Evolutionary conservation across 2,797 vertebrate genomes (phyloP), one percentile per base, ranked within the genome.

Genomic region (Myiothlypis coronata): DNA sequence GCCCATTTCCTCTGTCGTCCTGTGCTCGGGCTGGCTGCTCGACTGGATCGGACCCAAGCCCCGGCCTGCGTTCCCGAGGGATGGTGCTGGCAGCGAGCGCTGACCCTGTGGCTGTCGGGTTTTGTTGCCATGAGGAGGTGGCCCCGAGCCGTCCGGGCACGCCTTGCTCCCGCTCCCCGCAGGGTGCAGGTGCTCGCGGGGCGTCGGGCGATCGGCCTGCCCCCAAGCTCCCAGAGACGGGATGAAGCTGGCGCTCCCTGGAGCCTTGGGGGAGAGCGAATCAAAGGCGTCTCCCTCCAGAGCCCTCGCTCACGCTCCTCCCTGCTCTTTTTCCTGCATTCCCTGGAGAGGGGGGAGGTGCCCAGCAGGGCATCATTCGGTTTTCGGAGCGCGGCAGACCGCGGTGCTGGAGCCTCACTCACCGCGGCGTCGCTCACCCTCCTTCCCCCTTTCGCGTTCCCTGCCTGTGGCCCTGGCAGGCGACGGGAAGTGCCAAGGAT

Each of bases 401-500:
- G 6, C 27, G 32, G 56, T 16, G 24, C n/a, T 22, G 35, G 15
- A n/a, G 78, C n/a, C n/a, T 18, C 28, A 1, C 32, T 18, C 24
- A 2, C 16, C 11, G 24, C 35, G 8, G 44, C 27, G 19, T 76
- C 61, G 1, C 71, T 68, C 57, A 22, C 61, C 34, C 8, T 44
- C 69, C 37, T 71, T 74, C 41, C 32, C 41, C 72, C 16, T 39
- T 19, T 19, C 41, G 41, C 23, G 18, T 39, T 78, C 83, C 53
- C 70, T 59, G 76, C 80, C 65, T 79, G 65, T 14, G 93, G 87
- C 78, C 85, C 94, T 86, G 93, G 84, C 87, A 95, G 96, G 91
- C 79, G 74, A 71, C 47, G 64, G 89, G 79, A 98, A 98, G 97
- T 96, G 98, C 97, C 87, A 97, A 97, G 97, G 98, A 98, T 98